Evolutionary conservation across 2,888 invertebrate genomes (phyloP).

Genomic region (Marronus borbonicus): DNA sequence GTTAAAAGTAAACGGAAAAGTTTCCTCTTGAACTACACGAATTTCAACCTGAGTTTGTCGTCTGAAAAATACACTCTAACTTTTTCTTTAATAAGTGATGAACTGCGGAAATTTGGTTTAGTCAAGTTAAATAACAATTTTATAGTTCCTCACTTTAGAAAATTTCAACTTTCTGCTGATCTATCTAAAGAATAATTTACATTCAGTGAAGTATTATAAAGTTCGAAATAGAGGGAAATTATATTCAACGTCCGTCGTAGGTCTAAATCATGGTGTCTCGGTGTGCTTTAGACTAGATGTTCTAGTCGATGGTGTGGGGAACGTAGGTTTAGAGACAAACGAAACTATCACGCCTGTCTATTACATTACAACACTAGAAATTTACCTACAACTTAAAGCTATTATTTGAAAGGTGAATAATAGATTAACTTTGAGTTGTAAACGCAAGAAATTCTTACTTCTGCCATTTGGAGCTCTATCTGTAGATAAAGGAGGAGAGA

Average conservation of each 20-base stretch:
- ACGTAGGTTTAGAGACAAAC: too few relatives aligned
- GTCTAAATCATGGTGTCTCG: not conserved
- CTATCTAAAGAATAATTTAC: conserved; percentile 8
- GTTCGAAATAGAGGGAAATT: not conserved
- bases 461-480: too few relatives aligned
- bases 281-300: too few relatives aligned
- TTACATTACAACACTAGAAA: too few relatives aligned
- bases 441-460: too few relatives aligned
- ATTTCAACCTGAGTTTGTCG: conserved; percentile 27
- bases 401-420: too few relatives aligned
- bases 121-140: conserved; percentile 35
- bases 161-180: not conserved
- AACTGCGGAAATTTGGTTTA: conserved; percentile 41
- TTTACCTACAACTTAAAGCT: too few relatives aligned
- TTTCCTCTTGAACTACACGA: conserved; percentile 22
- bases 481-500: too few relatives aligned
- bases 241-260: conserved; percentile 2
- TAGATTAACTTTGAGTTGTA: too few relatives aligned
- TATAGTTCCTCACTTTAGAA: conserved; percentile 25
- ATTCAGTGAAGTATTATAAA: not conserved
- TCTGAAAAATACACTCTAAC: conserved; percentile 36
- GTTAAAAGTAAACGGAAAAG: conserved; percentile 43
- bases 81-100: conserved; percentile 40
- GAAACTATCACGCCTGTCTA: too few relatives aligned
- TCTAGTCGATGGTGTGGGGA: too few relatives aligned